Conservation (phyloP, 2,113 vertebrate species). For the Sorex fumeus region DNA sequence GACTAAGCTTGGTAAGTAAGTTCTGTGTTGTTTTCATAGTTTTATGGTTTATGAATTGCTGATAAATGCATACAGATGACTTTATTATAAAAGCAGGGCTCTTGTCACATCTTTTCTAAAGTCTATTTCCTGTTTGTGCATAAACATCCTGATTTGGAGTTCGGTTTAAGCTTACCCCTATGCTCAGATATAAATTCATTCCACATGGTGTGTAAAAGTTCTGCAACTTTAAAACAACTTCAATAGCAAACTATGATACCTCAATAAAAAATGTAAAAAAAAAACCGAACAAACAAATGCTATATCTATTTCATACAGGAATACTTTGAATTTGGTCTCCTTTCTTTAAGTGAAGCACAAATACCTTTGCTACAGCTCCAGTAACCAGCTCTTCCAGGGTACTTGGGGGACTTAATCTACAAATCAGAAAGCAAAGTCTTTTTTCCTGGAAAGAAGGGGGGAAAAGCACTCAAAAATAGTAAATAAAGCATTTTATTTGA, state of each 20-base stretch:
- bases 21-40: conserved; percentile 13
- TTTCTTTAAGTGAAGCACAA: conserved; percentile 70
- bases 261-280: too few relatives aligned
- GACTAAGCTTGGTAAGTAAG: neutral
- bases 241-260: too few relatives aligned
- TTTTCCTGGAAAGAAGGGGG: conserved; percentile 64
- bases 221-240: too few relatives aligned
- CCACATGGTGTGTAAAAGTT: neutral
- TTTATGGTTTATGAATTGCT: neutral
- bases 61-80: neutral
- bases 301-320: neutral
- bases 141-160: conserved; percentile 71
- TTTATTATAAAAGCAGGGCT: conserved; percentile 45
- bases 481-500: conserved; percentile 71
- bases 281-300: too few relatives aligned
- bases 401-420: conserved; percentile 66
- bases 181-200: conserved; percentile 53
- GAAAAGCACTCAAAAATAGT: neutral
- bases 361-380: conserved; percentile 57
- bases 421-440: conserved; percentile 57
- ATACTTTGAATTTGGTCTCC: neutral
- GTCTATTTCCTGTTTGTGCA: conserved; percentile 64
- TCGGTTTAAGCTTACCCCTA: conserved; percentile 68
- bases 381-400: conserved; percentile 47
- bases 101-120: conserved; percentile 76